A percentile compares a stretch with the other conserved stretches of the same genome.
phyloP scores from a whole-genome alignment of 2,797 vertebrate species.

The Xyrichtys novacula region DNA sequence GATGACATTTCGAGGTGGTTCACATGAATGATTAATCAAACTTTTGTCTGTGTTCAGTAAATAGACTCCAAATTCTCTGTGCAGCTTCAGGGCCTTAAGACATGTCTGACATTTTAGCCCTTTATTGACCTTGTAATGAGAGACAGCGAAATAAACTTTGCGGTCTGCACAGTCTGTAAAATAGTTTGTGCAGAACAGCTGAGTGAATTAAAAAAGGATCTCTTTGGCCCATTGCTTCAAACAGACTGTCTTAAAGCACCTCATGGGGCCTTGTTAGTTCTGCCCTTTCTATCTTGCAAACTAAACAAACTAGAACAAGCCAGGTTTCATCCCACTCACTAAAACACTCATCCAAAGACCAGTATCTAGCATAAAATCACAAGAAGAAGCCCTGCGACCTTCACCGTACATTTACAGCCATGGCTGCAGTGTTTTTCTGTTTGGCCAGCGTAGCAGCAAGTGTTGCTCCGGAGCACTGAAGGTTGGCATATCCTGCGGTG shows the following conservation, averaged over 20 bases:
- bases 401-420: constrained; percentile 41
- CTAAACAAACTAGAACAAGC: constrained; percentile 49
- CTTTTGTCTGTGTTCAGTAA: too few species aligned
- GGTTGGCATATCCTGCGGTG: constrained; percentile 48
- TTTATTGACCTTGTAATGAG: not conserved
- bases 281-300: constrained; percentile 43
- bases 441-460: constrained; percentile 40
- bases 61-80: too few species aligned
- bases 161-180: constrained; percentile 17
- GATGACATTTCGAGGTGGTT: too few species aligned
- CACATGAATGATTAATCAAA: too few species aligned
- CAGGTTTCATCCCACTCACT: constrained; percentile 44
- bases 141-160: constrained; percentile 9
- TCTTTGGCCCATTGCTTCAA: constrained; percentile 39
- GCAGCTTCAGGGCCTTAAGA: too few species aligned
- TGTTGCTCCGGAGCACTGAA: constrained; percentile 29
- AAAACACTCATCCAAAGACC: constrained; percentile 51
- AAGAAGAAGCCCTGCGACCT: constrained; percentile 58
- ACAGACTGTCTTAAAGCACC: constrained; percentile 53
- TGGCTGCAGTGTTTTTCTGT: constrained; percentile 51
- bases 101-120: not conserved
- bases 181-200: constrained; percentile 20
- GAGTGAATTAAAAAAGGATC: constrained; percentile 7
- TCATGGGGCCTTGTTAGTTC: constrained; percentile 63
- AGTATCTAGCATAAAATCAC: constrained; percentile 41